Conservation (phyloP, 2,888 invertebrate species). For the Tipula unca region DNA sequence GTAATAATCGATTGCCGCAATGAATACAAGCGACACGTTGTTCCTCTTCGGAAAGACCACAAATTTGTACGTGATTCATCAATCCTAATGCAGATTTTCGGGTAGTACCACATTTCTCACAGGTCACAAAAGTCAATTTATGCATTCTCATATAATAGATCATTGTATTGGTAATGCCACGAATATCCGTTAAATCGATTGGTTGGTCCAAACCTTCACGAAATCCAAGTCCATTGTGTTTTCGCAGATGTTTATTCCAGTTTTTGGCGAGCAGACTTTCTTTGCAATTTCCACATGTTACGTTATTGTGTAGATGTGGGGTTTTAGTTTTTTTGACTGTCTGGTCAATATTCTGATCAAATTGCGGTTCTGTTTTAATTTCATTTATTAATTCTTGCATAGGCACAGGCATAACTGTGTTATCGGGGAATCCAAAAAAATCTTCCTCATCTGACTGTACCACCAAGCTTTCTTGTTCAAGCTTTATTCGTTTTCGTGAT, state of each 20-base stretch:
- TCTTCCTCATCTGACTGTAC: neutral
- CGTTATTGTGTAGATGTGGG: neutral
- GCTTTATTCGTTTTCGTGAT: neutral
- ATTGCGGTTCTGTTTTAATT: neutral
- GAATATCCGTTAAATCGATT: conserved; percentile 29
- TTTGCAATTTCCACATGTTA: conserved; percentile 37
- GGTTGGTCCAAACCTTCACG: conserved; percentile 27
- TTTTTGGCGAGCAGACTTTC: conserved; percentile 24
- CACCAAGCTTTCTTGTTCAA: neutral
- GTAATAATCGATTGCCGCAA: conserved; percentile 27
- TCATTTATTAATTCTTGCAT: neutral
- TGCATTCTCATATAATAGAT: conserved; percentile 28
- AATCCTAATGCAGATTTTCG: conserved; percentile 33
- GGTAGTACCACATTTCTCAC: conserved; percentile 33
- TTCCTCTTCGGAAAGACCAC: conserved; percentile 28
- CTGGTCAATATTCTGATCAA: neutral
- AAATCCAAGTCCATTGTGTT: conserved; percentile 40
- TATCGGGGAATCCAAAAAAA: neutral
- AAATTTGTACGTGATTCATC: conserved; percentile 33
- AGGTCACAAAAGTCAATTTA: conserved; percentile 28
- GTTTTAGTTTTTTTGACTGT: neutral
- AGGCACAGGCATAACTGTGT: neutral
- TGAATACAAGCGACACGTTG: conserved; percentile 30
- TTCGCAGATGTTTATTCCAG: conserved; percentile 32
- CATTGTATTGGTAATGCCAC: conserved; percentile 28